Evolutionary conservation across 2,888 invertebrate species (phyloP).

Genomic region (Petrolisthes manimaculis): DNA sequence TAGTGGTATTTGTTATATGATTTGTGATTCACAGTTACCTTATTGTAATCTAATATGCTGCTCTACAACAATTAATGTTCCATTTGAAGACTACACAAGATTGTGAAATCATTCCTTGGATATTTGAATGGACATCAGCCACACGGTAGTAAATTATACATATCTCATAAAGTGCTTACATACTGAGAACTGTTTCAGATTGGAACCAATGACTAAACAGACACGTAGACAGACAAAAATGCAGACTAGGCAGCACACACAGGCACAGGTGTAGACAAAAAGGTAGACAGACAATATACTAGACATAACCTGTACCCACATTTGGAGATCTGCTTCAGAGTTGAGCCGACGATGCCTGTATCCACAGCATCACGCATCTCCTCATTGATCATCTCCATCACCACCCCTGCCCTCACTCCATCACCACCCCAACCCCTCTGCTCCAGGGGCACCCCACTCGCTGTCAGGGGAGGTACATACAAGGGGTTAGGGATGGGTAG

Average conservation of each 20-base stretch:
- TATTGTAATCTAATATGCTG: no score
- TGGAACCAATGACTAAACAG: no score
- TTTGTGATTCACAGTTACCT: not conserved
- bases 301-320: constrained; percentile 18
- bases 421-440: not conserved
- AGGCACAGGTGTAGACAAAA: not conserved
- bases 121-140: no score
- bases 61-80: no score
- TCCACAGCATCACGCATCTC: constrained; percentile 25
- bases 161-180: no score
- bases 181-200: no score
- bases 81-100: no score
- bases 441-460: constrained; percentile 2
- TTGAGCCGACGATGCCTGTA: constrained; percentile 15
- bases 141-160: no score
- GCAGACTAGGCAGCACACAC: not conserved
- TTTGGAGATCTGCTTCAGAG: constrained; percentile 21
- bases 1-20: not conserved
- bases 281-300: not conserved
- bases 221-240: no score
- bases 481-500: not conserved
- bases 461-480: not conserved
- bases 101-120: no score
- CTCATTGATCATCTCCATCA: not conserved
- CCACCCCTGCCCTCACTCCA: not conserved